These are phyloP conservation scores for Halocynthia aurantium DNA, from an alignment of 23 tunicate species.

Conservation along the genomic window DNA sequence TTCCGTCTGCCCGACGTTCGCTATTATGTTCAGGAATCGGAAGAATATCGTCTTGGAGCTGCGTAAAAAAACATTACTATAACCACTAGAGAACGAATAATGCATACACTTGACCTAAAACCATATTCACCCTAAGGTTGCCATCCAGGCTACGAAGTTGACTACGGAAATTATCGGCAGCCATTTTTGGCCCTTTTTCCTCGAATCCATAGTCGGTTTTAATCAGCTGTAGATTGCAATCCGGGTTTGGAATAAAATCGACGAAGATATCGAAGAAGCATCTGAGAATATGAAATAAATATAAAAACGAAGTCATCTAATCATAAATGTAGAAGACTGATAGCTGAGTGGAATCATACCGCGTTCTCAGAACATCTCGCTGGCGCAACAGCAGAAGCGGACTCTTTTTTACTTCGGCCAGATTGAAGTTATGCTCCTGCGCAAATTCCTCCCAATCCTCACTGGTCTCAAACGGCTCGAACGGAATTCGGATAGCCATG, in stretches of 20 bases:
- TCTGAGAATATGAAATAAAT: constrained; percentile 16
- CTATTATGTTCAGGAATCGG: neutral
- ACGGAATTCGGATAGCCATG: constrained; percentile 81
- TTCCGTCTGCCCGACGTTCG: constrained; percentile 44
- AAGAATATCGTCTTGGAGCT: constrained; percentile 6
- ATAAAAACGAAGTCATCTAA: too few relatives aligned
- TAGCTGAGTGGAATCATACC: constrained; percentile 26
- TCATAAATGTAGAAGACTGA: neutral
- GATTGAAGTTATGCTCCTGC: neutral
- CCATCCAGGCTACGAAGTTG: constrained; percentile 57
- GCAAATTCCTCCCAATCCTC: constrained; percentile 60
- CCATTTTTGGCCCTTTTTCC: constrained; percentile 34
- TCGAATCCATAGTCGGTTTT: constrained; percentile 59
- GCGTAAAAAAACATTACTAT: neutral
- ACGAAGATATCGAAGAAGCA: constrained; percentile 85
- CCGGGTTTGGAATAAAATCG: constrained; percentile 65
- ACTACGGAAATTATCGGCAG: constrained; percentile 36
- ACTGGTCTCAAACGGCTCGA: constrained; percentile 42
- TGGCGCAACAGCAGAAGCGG: constrained; percentile 55
- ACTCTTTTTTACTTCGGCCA: constrained; percentile 35
- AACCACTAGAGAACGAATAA: neutral
- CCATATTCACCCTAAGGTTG: constrained; percentile 49
- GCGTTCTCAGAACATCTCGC: constrained; percentile 85
- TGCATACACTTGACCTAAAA: neutral
- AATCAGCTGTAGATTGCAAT: constrained; percentile 42